Conservation (phyloP, 53 echinoderm and acorn worm genomes). For the Astropecten irregularis region DNA sequence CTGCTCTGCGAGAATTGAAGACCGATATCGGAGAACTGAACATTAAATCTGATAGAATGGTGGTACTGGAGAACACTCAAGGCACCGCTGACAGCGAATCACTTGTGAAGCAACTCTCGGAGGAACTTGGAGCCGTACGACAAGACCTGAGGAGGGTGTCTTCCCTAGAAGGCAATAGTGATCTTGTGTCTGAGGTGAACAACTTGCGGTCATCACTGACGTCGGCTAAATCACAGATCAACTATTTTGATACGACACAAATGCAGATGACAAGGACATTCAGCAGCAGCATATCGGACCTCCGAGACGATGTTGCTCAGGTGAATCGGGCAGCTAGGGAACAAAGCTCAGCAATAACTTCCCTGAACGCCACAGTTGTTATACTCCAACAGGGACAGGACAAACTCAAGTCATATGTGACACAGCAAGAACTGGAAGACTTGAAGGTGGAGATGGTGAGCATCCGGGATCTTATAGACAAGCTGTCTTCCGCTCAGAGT, state of each 20-base stretch:
- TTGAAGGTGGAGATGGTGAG: constrained; percentile 4
- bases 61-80: constrained; percentile 18
- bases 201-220: constrained; percentile 10
- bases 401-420: constrained; percentile 12
- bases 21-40: constrained; percentile 16
- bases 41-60: constrained; percentile 15
- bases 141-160: background rate
- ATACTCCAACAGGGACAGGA: constrained; percentile 31
- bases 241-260: constrained; percentile 19
- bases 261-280: constrained; percentile 41
- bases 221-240: constrained; percentile 18
- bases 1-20: constrained; percentile 22
- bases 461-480: background rate
- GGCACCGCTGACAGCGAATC: constrained; percentile 10
- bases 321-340: background rate
- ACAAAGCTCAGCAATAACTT: background rate
- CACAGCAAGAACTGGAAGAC: constrained; percentile 17
- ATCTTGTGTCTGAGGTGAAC: constrained; percentile 1
- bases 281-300: constrained; percentile 11
- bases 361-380: constrained; percentile 20
- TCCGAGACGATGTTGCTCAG: background rate
- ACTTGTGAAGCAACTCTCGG: constrained; percentile 21
- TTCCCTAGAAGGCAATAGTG: constrained; percentile 7
- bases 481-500: constrained; percentile 23
- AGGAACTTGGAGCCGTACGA: constrained; percentile 20